These are phyloP conservation scores for Myotis brandtii DNA, from an alignment of 2,113 vertebrate species.

Conservation along the genomic window DNA sequence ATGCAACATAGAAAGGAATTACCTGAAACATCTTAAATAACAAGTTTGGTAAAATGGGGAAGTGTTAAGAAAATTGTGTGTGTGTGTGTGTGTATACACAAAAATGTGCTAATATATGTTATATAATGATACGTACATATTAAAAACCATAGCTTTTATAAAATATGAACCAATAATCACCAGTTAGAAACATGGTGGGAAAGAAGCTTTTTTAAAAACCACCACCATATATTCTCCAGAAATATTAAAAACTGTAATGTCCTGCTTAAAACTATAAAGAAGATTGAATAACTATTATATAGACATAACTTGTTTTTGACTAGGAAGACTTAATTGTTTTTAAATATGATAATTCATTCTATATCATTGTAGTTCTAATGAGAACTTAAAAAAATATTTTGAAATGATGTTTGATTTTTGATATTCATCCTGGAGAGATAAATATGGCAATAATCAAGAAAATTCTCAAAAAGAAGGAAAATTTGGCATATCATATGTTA, in stretches of 20 bases:
- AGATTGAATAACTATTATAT: neutral
- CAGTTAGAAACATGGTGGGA: neutral
- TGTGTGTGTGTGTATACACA: neutral
- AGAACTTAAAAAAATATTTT: neutral
- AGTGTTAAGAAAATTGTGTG: neutral
- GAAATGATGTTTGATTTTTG: constrained; percentile 16
- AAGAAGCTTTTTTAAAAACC: neutral
- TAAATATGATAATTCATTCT: neutral
- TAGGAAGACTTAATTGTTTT: constrained; percentile 28
- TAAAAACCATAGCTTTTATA: constrained; percentile 15
- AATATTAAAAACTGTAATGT: neutral
- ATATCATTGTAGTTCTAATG: neutral
- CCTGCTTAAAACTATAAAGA: neutral
- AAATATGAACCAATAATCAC: neutral
- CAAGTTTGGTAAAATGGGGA: neutral
- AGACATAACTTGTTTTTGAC: neutral
- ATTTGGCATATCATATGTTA: neutral
- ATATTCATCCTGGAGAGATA: neutral
- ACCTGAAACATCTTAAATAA: neutral
- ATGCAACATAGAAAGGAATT: neutral
- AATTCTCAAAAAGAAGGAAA: neutral
- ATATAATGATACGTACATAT: neutral
- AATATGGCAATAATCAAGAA: neutral
- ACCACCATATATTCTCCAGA: neutral
- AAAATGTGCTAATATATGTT: neutral